Conservation (phyloP, 2,888 invertebrate genomes). For the Apotomis turbidana region DNA sequence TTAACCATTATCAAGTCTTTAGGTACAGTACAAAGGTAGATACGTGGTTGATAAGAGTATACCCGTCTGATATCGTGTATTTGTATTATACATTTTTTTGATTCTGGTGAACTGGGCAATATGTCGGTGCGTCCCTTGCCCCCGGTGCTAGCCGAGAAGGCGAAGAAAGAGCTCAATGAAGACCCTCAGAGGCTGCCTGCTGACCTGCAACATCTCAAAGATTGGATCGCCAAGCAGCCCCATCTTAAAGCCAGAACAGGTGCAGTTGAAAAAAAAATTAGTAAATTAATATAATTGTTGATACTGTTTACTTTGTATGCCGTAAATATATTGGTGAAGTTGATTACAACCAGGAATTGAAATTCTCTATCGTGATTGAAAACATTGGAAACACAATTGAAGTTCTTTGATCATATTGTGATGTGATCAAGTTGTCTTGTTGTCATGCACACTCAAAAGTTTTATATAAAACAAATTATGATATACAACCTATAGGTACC, state of each 20-base stretch:
- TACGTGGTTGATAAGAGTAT: slow-evolving; percentile 26
- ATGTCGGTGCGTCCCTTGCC: slow-evolving; percentile 54
- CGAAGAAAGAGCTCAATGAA: slow-evolving; percentile 76
- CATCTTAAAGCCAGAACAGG: slow-evolving; percentile 73
- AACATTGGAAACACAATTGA: too few relatives aligned
- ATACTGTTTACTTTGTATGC: too few relatives aligned
- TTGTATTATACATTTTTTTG: slow-evolving; percentile 18
- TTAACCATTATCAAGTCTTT: slow-evolving; percentile 28
- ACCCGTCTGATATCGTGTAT: slow-evolving; percentile 8
- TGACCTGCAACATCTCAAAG: slow-evolving; percentile 73
- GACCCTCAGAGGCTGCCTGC: slow-evolving; percentile 67
- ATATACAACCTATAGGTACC: too few relatives aligned
- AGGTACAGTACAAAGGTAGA: slow-evolving; percentile 15
- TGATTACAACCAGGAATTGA: too few relatives aligned
- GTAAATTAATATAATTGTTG: too few relatives aligned
- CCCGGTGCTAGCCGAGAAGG: slow-evolving; percentile 58
- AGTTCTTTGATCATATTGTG: too few relatives aligned
- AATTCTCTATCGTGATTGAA: too few relatives aligned
- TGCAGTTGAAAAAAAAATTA: slow-evolving; percentile 28
- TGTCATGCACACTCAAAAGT: too few relatives aligned
- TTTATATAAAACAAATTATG: too few relatives aligned
- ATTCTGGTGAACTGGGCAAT: slow-evolving; percentile 17
- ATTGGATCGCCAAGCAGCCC: slow-evolving; percentile 80
- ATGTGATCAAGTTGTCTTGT: too few relatives aligned
- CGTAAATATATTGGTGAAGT: too few relatives aligned